Percentiles rank a stretch among this genome's conserved stretches.
Evolutionary conservation across 1,140 invertebrate genomes (phyloP).

Genomic region (Drusus annulatus): DNA sequence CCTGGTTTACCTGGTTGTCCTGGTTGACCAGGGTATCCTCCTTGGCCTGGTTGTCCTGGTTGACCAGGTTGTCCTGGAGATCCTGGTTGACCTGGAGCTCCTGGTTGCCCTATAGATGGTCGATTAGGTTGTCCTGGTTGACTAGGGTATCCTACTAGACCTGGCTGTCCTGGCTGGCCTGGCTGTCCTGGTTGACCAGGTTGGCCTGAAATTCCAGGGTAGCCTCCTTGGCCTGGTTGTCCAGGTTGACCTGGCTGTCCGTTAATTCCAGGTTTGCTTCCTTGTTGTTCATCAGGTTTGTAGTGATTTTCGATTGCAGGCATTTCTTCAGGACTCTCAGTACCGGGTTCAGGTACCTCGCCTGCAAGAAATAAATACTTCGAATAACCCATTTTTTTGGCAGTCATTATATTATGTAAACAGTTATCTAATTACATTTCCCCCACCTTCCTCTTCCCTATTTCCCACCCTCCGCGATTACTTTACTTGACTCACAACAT

Average conservation of each 20-base stretch:
- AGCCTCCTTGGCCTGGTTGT: too few relatives aligned
- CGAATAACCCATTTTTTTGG: too few relatives aligned
- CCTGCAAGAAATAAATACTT: too few relatives aligned
- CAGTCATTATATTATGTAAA: too few relatives aligned
- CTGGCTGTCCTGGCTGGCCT: slow-evolving; percentile 59
- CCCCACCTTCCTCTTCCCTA: too few relatives aligned
- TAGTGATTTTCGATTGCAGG: background rate
- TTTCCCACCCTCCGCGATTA: too few relatives aligned
- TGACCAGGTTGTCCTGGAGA: background rate
- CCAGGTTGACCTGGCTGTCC: slow-evolving; percentile 56
- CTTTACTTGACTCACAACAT: too few relatives aligned
- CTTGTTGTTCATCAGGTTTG: too few relatives aligned
- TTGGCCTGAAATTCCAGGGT: slow-evolving; percentile 44
- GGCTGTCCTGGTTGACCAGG: slow-evolving; percentile 57
- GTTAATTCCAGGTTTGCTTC: slow-evolving; percentile 51
- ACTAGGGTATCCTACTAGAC: background rate
- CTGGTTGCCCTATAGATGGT: slow-evolving; percentile 23
- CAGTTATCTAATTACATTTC: too few relatives aligned
- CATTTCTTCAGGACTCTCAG: background rate
- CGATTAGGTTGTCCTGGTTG: slow-evolving; percentile 1
- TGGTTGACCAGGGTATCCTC: background rate
- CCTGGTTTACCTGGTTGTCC: too few relatives aligned
- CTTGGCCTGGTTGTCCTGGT: slow-evolving; percentile 32
- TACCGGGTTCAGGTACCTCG: background rate
- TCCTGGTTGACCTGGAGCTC: slow-evolving; percentile 42